Evolutionary conservation across 2,113 vertebrate species (phyloP).

Genomic region (Peromyscus californicus): DNA sequence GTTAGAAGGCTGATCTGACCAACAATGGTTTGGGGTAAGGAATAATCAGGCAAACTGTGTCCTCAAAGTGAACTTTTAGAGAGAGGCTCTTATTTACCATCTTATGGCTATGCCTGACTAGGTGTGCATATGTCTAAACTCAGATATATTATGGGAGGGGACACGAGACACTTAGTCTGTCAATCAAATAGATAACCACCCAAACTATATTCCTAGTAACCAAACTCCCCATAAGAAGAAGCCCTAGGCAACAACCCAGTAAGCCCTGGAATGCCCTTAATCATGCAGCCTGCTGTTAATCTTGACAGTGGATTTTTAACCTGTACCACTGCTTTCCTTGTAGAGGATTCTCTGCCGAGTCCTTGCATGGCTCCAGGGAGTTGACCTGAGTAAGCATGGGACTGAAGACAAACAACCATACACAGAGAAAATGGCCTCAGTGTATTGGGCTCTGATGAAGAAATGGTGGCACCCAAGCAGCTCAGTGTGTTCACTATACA

Average conservation of each 20-base stretch:
- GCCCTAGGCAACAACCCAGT: neutral
- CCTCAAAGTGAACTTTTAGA: neutral
- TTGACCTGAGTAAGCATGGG: neutral
- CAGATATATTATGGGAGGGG: neutral
- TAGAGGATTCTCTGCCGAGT: neutral
- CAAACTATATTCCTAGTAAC: neutral
- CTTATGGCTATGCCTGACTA: neutral
- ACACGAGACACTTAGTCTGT: neutral
- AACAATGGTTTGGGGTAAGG: neutral
- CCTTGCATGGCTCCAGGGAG: neutral
- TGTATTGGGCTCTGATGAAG: neutral
- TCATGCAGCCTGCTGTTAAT: neutral
- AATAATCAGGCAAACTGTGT: neutral
- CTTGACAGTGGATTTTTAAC: neutral
- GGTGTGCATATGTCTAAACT: neutral
- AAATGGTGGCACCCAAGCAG: neutral
- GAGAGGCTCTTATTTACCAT: neutral
- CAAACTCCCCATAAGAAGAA: neutral
- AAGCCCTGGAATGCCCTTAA: neutral
- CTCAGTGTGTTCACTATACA: neutral
- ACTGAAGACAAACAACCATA: neutral
- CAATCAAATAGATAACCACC: neutral
- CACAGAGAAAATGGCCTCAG: neutral
- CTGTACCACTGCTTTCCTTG: neutral
- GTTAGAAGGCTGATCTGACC: neutral